A percentile compares a stretch with the other conserved stretches of the same genome.
phyloP scores from a whole-genome alignment of 2,113 vertebrate genomes.

The Myotis brandtii region DNA sequence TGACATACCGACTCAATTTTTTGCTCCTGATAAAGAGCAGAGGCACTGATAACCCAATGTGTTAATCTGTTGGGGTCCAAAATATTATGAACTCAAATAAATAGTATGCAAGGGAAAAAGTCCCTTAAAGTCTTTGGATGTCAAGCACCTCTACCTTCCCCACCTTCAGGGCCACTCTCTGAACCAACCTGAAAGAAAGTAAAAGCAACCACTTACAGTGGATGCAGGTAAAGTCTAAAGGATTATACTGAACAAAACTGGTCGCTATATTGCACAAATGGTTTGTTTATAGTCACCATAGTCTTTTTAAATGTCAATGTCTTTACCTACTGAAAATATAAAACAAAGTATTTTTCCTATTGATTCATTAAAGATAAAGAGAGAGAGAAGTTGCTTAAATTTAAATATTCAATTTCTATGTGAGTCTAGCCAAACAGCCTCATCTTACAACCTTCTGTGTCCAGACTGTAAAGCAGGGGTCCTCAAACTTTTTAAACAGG shows the following conservation, averaged over 20 bases:
- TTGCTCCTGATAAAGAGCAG: neutral
- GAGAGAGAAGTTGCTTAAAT: neutral
- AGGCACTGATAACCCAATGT: neutral
- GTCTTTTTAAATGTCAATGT: constrained; percentile 3
- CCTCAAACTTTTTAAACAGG: no score
- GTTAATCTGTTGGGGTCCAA: neutral
- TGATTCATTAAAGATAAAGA: neutral
- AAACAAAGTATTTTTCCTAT: neutral
- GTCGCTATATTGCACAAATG: neutral
- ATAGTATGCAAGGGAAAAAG: neutral
- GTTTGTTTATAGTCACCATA: neutral
- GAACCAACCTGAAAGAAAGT: constrained; percentile 48
- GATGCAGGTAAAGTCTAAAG: constrained; percentile 7
- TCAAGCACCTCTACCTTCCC: neutral
- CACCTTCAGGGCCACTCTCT: neutral
- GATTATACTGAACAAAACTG: neutral
- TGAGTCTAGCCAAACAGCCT: neutral
- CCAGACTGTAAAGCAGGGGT: neutral
- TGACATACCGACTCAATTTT: neutral
- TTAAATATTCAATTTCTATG: constrained; percentile 49
- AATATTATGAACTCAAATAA: constrained; percentile 45
- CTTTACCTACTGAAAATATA: constrained; percentile 30
- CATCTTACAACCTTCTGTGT: neutral
- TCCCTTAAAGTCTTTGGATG: neutral
- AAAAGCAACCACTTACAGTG: neutral